Percentiles rank a stretch among this genome's conserved stretches.
phyloP scores from a whole-genome alignment of 2,888 invertebrate species.

The Sphinx pinastri region DNA sequence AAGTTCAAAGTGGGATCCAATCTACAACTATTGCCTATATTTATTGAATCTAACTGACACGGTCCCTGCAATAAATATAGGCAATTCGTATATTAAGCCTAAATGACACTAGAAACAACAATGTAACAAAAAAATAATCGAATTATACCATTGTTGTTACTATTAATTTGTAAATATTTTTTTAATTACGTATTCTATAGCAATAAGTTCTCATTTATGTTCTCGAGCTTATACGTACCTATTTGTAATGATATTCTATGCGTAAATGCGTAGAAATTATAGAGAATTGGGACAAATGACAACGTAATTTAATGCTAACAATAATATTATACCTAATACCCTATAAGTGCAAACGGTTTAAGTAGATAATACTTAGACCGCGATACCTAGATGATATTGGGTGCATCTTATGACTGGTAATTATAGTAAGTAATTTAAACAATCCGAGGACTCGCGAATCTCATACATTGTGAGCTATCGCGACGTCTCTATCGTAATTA shows the following conservation, averaged over 20 bases:
- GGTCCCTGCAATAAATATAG: not conserved
- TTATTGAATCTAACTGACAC: conserved; percentile 44
- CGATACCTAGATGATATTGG: too few relatives aligned
- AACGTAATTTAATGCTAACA: not conserved
- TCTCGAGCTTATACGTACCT: not conserved
- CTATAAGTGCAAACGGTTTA: too few relatives aligned
- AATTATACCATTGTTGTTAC: not conserved
- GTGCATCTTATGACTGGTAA: too few relatives aligned
- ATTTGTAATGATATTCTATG: not conserved
- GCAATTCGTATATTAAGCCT: not conserved
- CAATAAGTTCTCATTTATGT: not conserved
- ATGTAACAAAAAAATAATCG: not conserved
- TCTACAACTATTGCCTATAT: conserved; percentile 50
- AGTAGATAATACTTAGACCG: too few relatives aligned
- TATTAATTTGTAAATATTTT: conserved; percentile 1
- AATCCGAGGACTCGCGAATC: not conserved
- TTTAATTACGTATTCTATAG: not conserved
- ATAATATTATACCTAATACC: too few relatives aligned
- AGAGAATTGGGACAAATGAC: conserved; percentile 1
- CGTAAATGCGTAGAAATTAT: not conserved
- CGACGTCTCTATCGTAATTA: not conserved
- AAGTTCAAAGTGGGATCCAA: conserved; percentile 31
- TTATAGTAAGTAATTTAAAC: too few relatives aligned
- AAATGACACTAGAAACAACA: not conserved
- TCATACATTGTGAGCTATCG: not conserved